phyloP scores from a whole-genome alignment of 2,797 vertebrate species.

The Syngnathus rostellatus region DNA sequence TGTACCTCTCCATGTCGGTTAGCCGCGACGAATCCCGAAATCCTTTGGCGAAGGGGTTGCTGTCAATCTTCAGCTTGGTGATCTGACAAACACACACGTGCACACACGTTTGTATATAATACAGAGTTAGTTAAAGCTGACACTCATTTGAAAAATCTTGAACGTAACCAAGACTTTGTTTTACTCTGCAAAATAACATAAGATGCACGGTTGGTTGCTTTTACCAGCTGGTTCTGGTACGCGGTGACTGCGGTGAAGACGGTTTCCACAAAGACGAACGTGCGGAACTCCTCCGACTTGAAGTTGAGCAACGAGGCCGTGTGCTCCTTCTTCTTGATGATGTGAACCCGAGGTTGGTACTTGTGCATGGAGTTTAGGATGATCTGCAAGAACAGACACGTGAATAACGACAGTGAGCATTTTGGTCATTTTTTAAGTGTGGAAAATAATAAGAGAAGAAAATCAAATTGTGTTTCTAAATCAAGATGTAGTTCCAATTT shows the following conservation, averaged over 20 bases:
- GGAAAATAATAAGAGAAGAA: not conserved
- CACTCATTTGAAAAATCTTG: not conserved
- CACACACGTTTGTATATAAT: not conserved
- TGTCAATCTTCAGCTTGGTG: slow-evolving; percentile 99
- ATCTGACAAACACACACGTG: slow-evolving; percentile 70
- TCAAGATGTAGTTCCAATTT: too few species aligned
- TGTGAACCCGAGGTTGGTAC: slow-evolving; percentile 96
- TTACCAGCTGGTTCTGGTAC: slow-evolving; percentile 95
- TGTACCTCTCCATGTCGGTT: slow-evolving; percentile 99
- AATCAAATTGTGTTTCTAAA: too few species aligned
- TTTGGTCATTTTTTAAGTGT: not conserved
- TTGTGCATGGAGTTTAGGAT: slow-evolving; percentile 99
- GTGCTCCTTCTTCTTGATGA: slow-evolving; percentile 99
- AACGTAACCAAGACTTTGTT: not conserved
- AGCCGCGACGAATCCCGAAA: slow-evolving; percentile 97
- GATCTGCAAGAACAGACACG: slow-evolving; percentile 66
- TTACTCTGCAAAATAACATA: not conserved
- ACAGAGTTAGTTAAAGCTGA: too few species aligned
- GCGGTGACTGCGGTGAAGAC: slow-evolving; percentile 97
- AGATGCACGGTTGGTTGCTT: too few species aligned
- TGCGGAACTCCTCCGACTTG: slow-evolving; percentile 96
- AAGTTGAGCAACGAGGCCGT: slow-evolving; percentile 93
- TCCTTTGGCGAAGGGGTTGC: slow-evolving; percentile 98
- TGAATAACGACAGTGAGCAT: not conserved
- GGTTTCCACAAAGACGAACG: slow-evolving; percentile 93